Evolutionary conservation across 2,113 vertebrate species (phyloP), one percentile per base, ranked within the genome.

Genomic region (Turdus rufiventris): DNA sequence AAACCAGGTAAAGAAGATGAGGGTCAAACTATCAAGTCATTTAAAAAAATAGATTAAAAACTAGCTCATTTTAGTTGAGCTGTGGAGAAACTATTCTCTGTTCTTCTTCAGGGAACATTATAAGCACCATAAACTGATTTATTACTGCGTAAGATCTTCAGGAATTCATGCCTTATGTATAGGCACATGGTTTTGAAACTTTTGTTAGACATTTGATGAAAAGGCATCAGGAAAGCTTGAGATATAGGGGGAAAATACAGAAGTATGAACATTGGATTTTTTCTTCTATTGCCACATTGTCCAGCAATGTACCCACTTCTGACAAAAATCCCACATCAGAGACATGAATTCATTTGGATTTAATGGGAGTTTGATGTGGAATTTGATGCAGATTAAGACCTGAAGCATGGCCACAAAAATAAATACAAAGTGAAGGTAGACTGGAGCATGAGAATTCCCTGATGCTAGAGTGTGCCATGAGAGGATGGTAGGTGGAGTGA

Each of bases 91-190:
- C 20, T 17, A 6, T 1, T 1, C 10, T 54, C 53, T 73, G 25
- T 24, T 76, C 31, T 63, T 65, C 29, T 63, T 65, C n/a, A 14
- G 36, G 7, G 50, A 56, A 70, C 31, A 36, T 19, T 25, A 26
- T 50, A 91, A 88, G 66, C 26, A 34, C 8, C 26, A 56, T 20
- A 62, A 92, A 78, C 5, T 2, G 1, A n/a, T 18, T 18, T 56
- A 29, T 34, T 1, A 6, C 40, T 47, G 66, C 1, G 0, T 21
- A 56, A 38, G 7, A 29, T n/a, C 36, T 61, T 62, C 74, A 65
- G 34, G 18, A 54, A 71, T 91, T 70, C 60, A 26, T 84, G 18
- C 33, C 33, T 6, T 14, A 34, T 13, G 26, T 82, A 40, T 5
- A 80, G 60, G 28, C 38, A 85, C 6, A 33, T 34, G 24, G 47